Conservation (phyloP, 2,113 vertebrate genomes). For the Egretta garzetta region DNA sequence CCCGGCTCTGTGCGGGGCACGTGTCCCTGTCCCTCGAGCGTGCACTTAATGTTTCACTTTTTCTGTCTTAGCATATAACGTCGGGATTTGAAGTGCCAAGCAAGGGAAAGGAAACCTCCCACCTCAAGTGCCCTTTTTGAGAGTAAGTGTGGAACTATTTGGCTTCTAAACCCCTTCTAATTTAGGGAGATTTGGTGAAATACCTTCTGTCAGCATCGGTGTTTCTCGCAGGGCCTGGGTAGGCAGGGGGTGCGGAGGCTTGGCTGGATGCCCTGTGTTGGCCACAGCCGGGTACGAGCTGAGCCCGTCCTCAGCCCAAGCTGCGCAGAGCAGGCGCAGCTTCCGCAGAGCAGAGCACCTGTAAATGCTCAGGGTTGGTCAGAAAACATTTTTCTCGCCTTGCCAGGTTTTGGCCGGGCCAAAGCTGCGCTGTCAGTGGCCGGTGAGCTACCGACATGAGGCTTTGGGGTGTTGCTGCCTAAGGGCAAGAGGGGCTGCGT, state of each 20-base stretch:
- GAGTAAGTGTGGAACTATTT: background rate
- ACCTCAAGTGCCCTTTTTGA: background rate
- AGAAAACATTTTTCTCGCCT: background rate
- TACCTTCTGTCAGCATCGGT: background rate
- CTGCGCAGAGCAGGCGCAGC: background rate
- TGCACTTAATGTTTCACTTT: fast-evolving
- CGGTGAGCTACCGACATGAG: fast-evolving
- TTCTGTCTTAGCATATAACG: background rate
- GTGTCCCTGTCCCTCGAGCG: fast-evolving
- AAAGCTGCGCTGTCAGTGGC: background rate
- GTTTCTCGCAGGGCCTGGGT: background rate
- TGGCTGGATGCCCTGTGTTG: background rate
- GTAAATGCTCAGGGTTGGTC: no score
- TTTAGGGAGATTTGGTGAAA: background rate
- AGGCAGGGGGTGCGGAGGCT: background rate
- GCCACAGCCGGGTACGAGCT: background rate
- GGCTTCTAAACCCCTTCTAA: background rate
- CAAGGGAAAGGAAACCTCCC: background rate
- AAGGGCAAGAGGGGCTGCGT: fast-evolving
- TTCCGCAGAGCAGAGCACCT: fast-evolving
- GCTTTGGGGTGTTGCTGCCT: background rate
- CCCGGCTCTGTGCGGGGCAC: fast-evolving
- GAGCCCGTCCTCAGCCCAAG: background rate
- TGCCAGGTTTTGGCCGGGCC: background rate
- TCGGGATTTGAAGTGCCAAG: background rate